Percentiles rank a stretch among this genome's conserved stretches.
Conservation (phyloP, 2,888 invertebrate species). For the Cyrtodaria siliqua region DNA sequence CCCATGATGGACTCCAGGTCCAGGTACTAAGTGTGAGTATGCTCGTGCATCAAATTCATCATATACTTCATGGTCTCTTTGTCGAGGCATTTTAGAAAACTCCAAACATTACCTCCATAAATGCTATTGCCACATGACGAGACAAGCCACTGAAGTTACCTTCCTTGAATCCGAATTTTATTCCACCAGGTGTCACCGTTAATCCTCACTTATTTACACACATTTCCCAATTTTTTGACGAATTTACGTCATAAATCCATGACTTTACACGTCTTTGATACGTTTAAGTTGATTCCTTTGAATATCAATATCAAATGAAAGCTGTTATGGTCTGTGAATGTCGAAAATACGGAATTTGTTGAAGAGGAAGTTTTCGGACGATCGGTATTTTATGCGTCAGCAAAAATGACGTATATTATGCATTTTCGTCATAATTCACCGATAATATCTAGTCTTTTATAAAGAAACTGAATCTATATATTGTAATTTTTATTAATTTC, state of each 20-base stretch:
- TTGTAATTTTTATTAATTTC: conserved; percentile 28
- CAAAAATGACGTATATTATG: conserved; percentile 21
- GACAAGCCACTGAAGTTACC: conserved; percentile 44
- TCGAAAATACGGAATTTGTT: background rate
- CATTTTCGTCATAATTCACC: conserved; percentile 7
- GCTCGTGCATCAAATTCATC: conserved; percentile 82
- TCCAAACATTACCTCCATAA: conserved; percentile 8
- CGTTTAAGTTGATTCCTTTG: background rate
- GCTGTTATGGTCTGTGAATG: conserved; percentile 44
- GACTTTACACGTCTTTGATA: background rate
- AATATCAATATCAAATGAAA: background rate
- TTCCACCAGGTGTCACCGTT: conserved; percentile 54
- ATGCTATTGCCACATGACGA: conserved; percentile 60
- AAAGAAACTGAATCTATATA: conserved; percentile 25
- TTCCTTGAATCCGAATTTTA: conserved; percentile 47
- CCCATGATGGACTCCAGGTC: conserved; percentile 10
- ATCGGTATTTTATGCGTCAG: conserved; percentile 19
- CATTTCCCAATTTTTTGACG: conserved; percentile 11
- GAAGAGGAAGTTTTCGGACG: conserved; percentile 38
- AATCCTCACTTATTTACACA: conserved; percentile 15
- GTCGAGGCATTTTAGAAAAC: conserved; percentile 63
- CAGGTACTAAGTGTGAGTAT: conserved; percentile 77
- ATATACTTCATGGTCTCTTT: conserved; percentile 61
- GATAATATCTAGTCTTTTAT: conserved; percentile 30
- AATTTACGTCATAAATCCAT: conserved; percentile 12